These are phyloP conservation scores for Phragmatobia fuliginosa DNA, from an alignment of 2,888 invertebrate genomes.

Conservation along the genomic window DNA sequence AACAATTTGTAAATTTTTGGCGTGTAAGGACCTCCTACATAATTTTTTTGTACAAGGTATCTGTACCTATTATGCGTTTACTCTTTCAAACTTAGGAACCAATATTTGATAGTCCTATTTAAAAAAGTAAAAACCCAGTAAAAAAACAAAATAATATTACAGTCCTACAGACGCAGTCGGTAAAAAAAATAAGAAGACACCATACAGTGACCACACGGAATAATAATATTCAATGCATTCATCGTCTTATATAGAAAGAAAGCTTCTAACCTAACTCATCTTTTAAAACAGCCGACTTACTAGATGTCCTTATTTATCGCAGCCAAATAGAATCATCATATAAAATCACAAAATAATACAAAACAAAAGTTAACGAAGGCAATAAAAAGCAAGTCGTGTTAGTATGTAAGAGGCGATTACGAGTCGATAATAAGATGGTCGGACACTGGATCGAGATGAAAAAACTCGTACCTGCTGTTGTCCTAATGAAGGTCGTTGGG, in stretches of 20 bases:
- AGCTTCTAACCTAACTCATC: neutral
- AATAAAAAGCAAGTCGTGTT: conserved; percentile 68
- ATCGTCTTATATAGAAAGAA: neutral
- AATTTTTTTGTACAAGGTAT: too few relatives aligned
- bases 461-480: conserved; percentile 78
- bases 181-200: too few relatives aligned
- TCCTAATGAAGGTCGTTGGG: conserved; percentile 74
- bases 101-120: neutral
- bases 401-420: conserved; percentile 63
- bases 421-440: conserved; percentile 68
- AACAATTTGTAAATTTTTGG: too few relatives aligned
- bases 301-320: neutral
- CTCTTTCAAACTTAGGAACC: neutral
- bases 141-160: too few relatives aligned
- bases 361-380: conserved; percentile 49
- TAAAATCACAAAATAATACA: conserved; percentile 46
- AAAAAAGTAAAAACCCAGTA: neutral
- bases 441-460: conserved; percentile 63
- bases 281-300: neutral
- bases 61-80: too few relatives aligned
- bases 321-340: conserved; percentile 39
- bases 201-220: neutral
- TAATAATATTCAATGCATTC: neutral
- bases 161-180: too few relatives aligned
- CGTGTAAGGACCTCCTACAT: too few relatives aligned